Evolutionary conservation across 2,797 vertebrate genomes (phyloP), one percentile per base, ranked within the genome.

Genomic region (Phalloptychus januarius): DNA sequence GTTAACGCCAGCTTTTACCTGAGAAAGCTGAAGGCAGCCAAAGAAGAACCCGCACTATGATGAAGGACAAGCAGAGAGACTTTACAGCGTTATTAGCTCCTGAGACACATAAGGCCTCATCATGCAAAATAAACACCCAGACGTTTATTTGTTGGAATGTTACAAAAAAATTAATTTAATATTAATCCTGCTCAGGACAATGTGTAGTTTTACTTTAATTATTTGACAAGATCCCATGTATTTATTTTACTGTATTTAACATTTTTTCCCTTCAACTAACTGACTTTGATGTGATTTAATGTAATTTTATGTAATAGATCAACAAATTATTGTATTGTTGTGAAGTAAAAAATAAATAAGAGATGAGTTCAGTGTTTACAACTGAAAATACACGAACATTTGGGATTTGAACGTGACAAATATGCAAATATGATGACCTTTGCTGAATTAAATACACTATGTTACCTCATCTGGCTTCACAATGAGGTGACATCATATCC

Each of bases 1-100:
- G 86, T 86, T 23, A 74, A 46, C 70, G 5, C 78, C 16, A 58
- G 71, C 7, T 36, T 76, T 76, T 88, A 93, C 61, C 94, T 91
- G 92, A 90, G 80, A 75, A 82, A 42, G 38, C 65, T 31, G 28
- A 31, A 38, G 20, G 13, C 38, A 5, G 23, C 25, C 10, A n/a
- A 40, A 12, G 23, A 69, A n/a, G 2, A 40, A 40, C 23, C 36
- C 0, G 20, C 12, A 13, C 25, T 42, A 42, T 69, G 36, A 40
- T 25, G 63, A 40, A 40, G 58, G 31, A 16, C 58, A 36, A 28
- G 12, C 25, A 71, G 75, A 28, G 75, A 56, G 72, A 83, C 71
- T 76, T 56, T 85, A 63, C 74, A 87, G 88, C 87, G 80, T 63
- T 36, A 8, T 89, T 91, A 85, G 84, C 38, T 56, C 76, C 4